These are phyloP conservation scores for Rhabdophis nuchalis DNA, from an alignment of 2,797 vertebrate genomes.

Conservation along the genomic window DNA sequence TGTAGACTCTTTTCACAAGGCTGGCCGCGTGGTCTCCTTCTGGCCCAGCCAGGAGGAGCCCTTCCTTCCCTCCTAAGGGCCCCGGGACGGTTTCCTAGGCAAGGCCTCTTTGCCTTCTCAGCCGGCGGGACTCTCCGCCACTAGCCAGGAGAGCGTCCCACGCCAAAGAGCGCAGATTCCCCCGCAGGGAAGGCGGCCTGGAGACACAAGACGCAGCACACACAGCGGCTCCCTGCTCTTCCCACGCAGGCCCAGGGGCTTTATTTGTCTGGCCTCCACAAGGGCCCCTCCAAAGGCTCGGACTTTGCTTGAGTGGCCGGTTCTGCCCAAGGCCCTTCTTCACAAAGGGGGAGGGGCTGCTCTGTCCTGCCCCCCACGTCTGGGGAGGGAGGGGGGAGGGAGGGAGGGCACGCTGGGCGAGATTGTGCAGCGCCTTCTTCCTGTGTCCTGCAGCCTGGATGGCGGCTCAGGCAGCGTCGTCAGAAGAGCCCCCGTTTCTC, in stretches of 20 bases:
- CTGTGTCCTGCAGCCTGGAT: not conserved
- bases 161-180: not conserved
- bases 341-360: not conserved
- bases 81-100: not conserved
- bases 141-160: not conserved
- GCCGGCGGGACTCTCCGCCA: not conserved
- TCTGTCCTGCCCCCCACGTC: accelerated
- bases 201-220: not conserved
- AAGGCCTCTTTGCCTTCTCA: not conserved
- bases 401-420: not conserved
- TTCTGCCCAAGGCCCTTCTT: not conserved
- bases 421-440: not conserved
- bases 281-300: not conserved
- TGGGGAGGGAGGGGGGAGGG: too few species aligned
- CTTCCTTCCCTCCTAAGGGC: not conserved
- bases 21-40: conserved; percentile 16
- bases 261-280: not conserved
- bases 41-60: not conserved
- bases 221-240: not conserved
- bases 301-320: not conserved
- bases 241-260: not conserved
- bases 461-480: not conserved
- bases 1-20: conserved; percentile 70
- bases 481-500: too few species aligned
- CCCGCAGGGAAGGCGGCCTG: not conserved